A percentile compares a stretch with the other conserved stretches of the same genome.
Evolutionary conservation across 2,113 vertebrate genomes (phyloP).

Genomic region (Python bivittatus): DNA sequence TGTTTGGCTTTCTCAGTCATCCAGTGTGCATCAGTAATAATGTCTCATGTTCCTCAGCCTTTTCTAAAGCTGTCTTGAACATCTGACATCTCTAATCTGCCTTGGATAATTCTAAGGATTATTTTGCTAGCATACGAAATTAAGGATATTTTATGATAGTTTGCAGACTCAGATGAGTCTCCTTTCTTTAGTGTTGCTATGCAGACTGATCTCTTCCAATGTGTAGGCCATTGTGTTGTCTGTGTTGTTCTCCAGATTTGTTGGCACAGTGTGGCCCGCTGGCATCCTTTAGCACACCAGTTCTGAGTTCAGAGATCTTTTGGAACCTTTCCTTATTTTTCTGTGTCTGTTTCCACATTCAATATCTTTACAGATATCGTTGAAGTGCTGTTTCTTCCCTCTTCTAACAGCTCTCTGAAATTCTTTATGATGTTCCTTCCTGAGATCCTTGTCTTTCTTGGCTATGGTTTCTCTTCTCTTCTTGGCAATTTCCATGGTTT

Average conservation of each 20-base stretch:
- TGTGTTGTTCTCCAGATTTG: background rate
- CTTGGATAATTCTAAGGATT: background rate
- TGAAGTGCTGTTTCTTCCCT: background rate
- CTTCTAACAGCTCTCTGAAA: background rate
- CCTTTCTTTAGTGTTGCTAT: background rate
- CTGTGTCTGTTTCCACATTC: background rate
- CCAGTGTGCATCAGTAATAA: no score
- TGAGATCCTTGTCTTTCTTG: background rate
- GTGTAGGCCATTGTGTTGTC: background rate
- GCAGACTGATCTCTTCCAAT: no score
- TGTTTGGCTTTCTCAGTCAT: no score
- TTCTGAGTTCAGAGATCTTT: background rate
- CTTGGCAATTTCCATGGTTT: background rate
- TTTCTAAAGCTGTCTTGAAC: background rate
- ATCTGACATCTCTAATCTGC: background rate
- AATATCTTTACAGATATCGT: background rate
- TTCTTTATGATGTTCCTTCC: background rate
- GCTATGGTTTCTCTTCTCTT: background rate
- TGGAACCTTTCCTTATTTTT: background rate
- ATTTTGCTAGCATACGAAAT: background rate
- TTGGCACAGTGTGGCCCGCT: background rate
- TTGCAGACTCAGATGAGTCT: background rate
- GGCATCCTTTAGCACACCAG: background rate
- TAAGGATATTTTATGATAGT: background rate
- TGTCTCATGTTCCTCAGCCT: background rate